Percentiles rank a stretch among this genome's conserved stretches.
These are phyloP conservation scores for Ceryle rudis DNA, from an alignment of 2,797 vertebrate genomes.

Conservation along the genomic window DNA sequence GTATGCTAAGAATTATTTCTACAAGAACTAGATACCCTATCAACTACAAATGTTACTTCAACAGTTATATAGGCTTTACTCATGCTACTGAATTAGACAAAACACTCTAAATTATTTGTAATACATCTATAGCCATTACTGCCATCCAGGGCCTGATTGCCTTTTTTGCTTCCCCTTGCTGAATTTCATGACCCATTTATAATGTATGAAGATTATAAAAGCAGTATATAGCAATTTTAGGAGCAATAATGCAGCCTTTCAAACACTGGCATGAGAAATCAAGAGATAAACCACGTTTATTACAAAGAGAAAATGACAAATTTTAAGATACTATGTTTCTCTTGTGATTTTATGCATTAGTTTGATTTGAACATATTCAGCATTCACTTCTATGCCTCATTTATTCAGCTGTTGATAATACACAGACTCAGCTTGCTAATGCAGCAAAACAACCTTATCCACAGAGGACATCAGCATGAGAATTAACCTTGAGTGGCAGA, in stretches of 20 bases:
- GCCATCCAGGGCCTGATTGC: background rate
- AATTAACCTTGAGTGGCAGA: slow-evolving; percentile 52
- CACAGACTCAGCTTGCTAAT: background rate
- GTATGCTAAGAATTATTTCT: background rate
- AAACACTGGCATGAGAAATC: background rate
- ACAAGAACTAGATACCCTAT: background rate
- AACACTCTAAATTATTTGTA: background rate
- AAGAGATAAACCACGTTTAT: slow-evolving; percentile 1
- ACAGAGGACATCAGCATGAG: slow-evolving; percentile 39
- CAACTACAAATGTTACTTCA: background rate
- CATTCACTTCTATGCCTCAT: slow-evolving; percentile 10
- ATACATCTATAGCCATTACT: background rate
- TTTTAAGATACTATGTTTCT: slow-evolving; percentile 8
- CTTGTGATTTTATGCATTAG: slow-evolving; percentile 26
- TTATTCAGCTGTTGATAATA: slow-evolving; percentile 53
- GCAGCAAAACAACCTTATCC: slow-evolving; percentile 39
- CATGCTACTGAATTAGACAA: background rate
- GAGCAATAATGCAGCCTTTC: slow-evolving; percentile 8
- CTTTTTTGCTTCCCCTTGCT: slow-evolving; percentile 4
- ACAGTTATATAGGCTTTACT: background rate
- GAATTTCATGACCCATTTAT: slow-evolving; percentile 45
- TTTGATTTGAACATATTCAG: slow-evolving; percentile 37
- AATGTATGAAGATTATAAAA: slow-evolving; percentile 40
- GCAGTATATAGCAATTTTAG: background rate
- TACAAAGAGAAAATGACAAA: slow-evolving; percentile 21